These are phyloP conservation scores for Mesoligia furuncula DNA, from an alignment of 2,888 invertebrate genomes.

Conservation along the genomic window DNA sequence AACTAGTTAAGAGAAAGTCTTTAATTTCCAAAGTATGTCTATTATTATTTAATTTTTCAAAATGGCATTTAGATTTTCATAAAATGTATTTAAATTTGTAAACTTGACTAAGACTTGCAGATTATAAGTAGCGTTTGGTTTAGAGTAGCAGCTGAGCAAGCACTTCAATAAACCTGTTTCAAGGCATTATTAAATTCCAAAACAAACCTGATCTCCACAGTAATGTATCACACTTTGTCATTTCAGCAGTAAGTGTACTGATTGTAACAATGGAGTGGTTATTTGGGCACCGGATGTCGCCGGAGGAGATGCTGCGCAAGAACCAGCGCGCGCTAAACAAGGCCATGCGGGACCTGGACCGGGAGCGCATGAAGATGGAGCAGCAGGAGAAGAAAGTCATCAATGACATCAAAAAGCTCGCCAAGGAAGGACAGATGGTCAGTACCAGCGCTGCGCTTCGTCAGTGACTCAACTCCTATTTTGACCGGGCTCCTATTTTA, in stretches of 20 bases:
- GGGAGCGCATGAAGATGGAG: constrained; percentile 98
- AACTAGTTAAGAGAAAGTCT: too few relatives aligned
- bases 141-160: neutral
- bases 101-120: too few relatives aligned
- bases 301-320: constrained; percentile 99
- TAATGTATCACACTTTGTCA: neutral
- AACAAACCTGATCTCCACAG: neutral
- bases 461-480: neutral
- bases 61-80: too few relatives aligned
- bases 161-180: neutral
- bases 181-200: neutral
- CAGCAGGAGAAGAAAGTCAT: constrained; percentile 99
- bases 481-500: neutral
- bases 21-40: too few relatives aligned
- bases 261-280: constrained; percentile 96
- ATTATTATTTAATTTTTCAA: too few relatives aligned
- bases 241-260: constrained; percentile 17
- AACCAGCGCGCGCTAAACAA: constrained; percentile 99
- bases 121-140: neutral
- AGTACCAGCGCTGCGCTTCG: constrained; percentile 12
- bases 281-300: constrained; percentile 98
- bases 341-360: constrained; percentile 99
- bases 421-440: constrained; percentile 99
- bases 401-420: constrained; percentile 99
- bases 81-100: too few relatives aligned